A percentile compares a stretch with the other conserved stretches of the same genome.
These are phyloP conservation scores for Drosophila oshimai DNA, from an alignment of 1,140 invertebrate genomes.

Conservation along the genomic window DNA sequence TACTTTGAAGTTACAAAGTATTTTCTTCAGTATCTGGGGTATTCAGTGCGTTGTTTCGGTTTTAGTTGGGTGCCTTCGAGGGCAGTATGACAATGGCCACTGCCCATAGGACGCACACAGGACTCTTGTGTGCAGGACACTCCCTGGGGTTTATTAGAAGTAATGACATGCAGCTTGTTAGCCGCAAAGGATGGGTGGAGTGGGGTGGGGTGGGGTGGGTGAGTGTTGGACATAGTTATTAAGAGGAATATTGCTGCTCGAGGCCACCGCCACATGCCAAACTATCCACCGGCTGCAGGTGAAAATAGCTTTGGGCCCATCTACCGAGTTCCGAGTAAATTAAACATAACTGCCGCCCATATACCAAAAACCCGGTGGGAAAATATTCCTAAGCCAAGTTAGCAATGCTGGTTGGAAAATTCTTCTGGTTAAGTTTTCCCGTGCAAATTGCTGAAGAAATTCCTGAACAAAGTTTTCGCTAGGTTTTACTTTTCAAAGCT, in stretches of 20 bases:
- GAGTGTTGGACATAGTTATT: constrained; percentile 42
- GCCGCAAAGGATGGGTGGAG: background rate
- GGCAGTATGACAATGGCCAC: constrained; percentile 15
- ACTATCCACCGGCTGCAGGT: constrained; percentile 17
- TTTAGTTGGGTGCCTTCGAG: constrained; percentile 33
- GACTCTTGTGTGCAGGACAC: constrained; percentile 21
- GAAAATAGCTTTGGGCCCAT: constrained; percentile 7
- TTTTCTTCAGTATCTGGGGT: constrained; percentile 5
- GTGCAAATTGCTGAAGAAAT: background rate
- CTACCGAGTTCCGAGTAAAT: constrained; percentile 25
- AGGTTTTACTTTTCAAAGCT: no score
- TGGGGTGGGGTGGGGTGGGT: no score
- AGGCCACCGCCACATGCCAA: constrained; percentile 10
- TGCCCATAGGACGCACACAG: constrained; percentile 1
- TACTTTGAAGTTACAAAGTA: no score
- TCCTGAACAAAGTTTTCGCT: background rate
- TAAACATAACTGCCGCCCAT: constrained; percentile 50
- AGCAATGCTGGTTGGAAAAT: background rate
- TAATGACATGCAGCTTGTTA: constrained; percentile 64
- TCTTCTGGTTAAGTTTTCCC: background rate
- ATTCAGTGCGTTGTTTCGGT: constrained; percentile 29
- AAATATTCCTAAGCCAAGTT: constrained; percentile 1
- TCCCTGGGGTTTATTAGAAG: constrained; percentile 68
- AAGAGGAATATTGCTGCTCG: constrained; percentile 28
- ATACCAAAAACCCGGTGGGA: background rate